These are phyloP conservation scores for Vollenhovia emeryi DNA, from an alignment of 1,140 invertebrate genomes.

Conservation along the genomic window DNA sequence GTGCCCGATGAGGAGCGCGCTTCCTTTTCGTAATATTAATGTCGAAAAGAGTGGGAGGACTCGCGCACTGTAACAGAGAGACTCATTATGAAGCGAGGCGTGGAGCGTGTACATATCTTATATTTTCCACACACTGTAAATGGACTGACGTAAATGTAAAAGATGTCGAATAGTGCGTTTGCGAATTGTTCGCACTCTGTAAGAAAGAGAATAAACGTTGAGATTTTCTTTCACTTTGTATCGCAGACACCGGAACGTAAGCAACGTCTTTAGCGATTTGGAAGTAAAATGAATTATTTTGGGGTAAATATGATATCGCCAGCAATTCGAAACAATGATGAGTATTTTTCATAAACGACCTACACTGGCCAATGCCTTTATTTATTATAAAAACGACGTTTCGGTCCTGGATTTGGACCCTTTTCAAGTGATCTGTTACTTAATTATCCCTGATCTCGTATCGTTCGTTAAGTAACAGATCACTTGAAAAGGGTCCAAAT, in stretches of 20 bases:
- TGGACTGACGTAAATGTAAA: conserved; percentile 5
- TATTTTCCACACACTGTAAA: conserved; percentile 15
- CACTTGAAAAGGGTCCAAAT: too few relatives aligned
- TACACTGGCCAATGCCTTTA: too few relatives aligned
- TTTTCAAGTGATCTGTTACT: too few relatives aligned
- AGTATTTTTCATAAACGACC: too few relatives aligned
- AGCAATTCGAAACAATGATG: too few relatives aligned
- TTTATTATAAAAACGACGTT: too few relatives aligned
- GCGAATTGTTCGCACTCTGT: neutral
- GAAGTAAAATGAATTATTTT: too few relatives aligned
- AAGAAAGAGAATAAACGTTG: neutral
- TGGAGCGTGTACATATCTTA: conserved; percentile 31
- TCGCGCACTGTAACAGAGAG: conserved; percentile 17
- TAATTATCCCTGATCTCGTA: too few relatives aligned
- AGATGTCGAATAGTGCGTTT: neutral
- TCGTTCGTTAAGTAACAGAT: too few relatives aligned
- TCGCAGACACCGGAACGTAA: neutral
- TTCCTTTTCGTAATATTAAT: conserved; percentile 10
- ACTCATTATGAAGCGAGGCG: neutral
- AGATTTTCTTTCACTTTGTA: conserved; percentile 5
- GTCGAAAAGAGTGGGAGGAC: neutral
- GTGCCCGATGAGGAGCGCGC: neutral
- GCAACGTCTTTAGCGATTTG: too few relatives aligned
- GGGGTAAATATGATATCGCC: too few relatives aligned
- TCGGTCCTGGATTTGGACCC: too few relatives aligned